Conservation (phyloP, 2,113 vertebrate genomes). For the Megaleporinus macrocephalus region DNA sequence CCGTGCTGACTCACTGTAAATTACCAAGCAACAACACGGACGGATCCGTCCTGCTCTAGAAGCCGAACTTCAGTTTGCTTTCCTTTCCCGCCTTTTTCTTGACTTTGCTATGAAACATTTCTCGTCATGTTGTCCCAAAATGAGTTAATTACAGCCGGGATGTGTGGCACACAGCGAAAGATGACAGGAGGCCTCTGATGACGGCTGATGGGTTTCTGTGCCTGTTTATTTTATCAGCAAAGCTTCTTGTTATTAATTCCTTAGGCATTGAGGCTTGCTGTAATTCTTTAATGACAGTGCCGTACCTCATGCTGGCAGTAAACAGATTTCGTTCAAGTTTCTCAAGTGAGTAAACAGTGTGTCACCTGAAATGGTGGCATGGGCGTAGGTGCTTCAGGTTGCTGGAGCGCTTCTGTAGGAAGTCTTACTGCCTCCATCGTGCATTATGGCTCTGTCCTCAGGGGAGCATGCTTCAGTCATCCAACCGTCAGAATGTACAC, state of each 20-base stretch:
- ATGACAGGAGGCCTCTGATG: slow-evolving; percentile 68
- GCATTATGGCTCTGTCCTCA: slow-evolving; percentile 27
- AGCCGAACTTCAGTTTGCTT: slow-evolving; percentile 46
- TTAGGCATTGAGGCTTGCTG: slow-evolving; percentile 54
- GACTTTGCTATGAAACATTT: slow-evolving; percentile 37
- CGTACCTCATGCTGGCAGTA: slow-evolving; percentile 48
- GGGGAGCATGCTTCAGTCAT: slow-evolving; percentile 29
- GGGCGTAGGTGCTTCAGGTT: not conserved
- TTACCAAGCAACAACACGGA: slow-evolving; percentile 32
- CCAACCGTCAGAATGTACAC: slow-evolving; percentile 38
- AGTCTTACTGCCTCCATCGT: not conserved
- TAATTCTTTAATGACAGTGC: slow-evolving; percentile 61
- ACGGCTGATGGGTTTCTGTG: slow-evolving; percentile 70
- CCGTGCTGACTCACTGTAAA: not conserved
- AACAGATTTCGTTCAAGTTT: slow-evolving; percentile 52
- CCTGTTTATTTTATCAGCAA: slow-evolving; percentile 70
- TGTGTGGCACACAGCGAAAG: slow-evolving; percentile 58
- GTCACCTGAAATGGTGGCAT: slow-evolving; percentile 46
- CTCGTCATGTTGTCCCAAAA: slow-evolving; percentile 69
- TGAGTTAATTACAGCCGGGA: slow-evolving; percentile 74
- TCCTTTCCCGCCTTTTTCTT: slow-evolving; percentile 57
- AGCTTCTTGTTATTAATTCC: slow-evolving; percentile 70
- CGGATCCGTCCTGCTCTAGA: too few relatives aligned
- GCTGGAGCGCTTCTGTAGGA: not conserved
- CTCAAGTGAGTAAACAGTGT: slow-evolving; percentile 50